Base-by-base conservation (phyloP, 2,888 invertebrate genomes). In the Apodemia mormo region DNA sequence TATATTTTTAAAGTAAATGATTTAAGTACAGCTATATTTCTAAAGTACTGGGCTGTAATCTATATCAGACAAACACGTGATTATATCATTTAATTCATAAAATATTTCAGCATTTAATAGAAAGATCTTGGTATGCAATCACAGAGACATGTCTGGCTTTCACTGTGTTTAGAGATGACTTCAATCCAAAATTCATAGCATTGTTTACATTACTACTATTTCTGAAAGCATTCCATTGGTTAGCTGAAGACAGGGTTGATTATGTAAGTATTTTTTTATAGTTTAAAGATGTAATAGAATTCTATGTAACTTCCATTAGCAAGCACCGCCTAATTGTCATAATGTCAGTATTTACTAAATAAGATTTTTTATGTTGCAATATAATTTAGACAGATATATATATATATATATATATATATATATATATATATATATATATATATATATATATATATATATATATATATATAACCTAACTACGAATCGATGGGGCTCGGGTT, bases 91-190 rank as follows among this genome's bases (percentile, higher is more conserved):
- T 14, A 61, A 61, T 33, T n/a, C 22, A 29, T 49, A 5, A 69
- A 12, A 69, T 43, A 66, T 78, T 95, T 73, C 92, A 98, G 98
- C 99, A 99, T 93, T 94, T 99, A 81, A 97, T 99, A 87, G 99
- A 99, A 87, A 95, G 99, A 77, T 98, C 99, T 66, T 99, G 99
- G 99, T 99, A 99, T 94, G 99, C 99, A 8, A 96, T 99, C 72
- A 99, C 99, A n/a, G 99, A 99, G 94, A 99, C 99, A 30, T 99
- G 99, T 90, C 93, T 99, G 81, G 99, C 99, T 10, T 99, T 99
- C 87, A 99, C 99, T 61, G 98, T 99, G 10, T 99, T 99, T 90
- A 95, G 99, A 83, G 99, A 99, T 94, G 99, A 99, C 85, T 99
- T 99, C 87, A 99, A 98, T 94, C 98, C 98, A 14, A 97, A 98